Conservation (phyloP, 2,797 vertebrate genomes). For the Enoplosus armatus region DNA sequence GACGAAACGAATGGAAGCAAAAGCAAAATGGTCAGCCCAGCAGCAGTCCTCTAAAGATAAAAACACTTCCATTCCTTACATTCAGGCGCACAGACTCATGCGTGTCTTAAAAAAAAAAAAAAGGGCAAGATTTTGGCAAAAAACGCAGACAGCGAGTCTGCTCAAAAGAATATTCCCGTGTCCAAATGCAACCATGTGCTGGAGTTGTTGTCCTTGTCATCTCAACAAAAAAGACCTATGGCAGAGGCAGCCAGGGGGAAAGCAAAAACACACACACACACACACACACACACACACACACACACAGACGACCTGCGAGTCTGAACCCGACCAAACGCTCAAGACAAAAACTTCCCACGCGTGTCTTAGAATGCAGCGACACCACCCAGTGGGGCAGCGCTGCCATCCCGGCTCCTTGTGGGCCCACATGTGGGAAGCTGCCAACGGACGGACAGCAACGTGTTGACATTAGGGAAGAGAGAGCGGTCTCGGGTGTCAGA, state of each 20-base stretch:
- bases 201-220: background rate
- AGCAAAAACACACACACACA: too few relatives aligned
- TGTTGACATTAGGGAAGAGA: conserved; percentile 52
- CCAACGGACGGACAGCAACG: conserved; percentile 44
- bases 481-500: conserved; percentile 63
- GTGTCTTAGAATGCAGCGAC: background rate
- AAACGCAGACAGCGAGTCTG: background rate
- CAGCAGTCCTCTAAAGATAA: too few relatives aligned
- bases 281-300: too few relatives aligned
- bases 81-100: background rate
- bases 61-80: background rate
- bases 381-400: too few relatives aligned
- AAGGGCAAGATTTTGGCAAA: background rate
- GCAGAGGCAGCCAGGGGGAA: background rate
- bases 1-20: background rate
- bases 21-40: too few relatives aligned
- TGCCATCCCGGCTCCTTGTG: too few relatives aligned
- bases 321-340: too few relatives aligned
- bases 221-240: background rate
- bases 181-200: too few relatives aligned
- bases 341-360: background rate
- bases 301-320: too few relatives aligned
- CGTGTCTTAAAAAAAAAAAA: background rate
- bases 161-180: too few relatives aligned
- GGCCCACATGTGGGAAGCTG: background rate